Conservation (phyloP, 2,113 vertebrate species). For the Chamaetylas fuelleborni region DNA sequence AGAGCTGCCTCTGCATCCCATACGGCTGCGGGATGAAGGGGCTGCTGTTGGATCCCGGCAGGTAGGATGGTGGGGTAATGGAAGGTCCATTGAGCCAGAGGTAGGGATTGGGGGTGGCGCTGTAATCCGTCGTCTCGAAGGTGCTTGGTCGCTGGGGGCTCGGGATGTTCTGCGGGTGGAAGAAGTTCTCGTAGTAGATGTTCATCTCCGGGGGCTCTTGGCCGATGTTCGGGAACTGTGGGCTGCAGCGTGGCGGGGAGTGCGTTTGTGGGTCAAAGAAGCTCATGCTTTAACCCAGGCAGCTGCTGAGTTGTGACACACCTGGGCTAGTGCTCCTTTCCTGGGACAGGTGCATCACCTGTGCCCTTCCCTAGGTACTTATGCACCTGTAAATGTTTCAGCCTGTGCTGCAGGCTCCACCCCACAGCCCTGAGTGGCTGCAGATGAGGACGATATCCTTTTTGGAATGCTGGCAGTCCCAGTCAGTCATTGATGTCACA, state of each 20-base stretch:
- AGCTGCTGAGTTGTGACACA: conserved; percentile 41
- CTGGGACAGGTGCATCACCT: conserved; percentile 72
- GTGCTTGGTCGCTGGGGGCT: conserved; percentile 90
- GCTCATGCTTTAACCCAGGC: conserved; percentile 81
- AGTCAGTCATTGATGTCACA: conserved; percentile 37
- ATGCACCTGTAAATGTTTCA: conserved; percentile 74
- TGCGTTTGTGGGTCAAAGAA: conserved; percentile 86
- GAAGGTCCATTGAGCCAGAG: conserved; percentile 93
- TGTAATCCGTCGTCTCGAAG: conserved; percentile 88
- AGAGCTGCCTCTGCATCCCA: conserved; percentile 89
- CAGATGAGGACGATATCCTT: conserved; percentile 65
- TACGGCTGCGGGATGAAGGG: conserved; percentile 94
- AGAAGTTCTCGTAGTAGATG: conserved; percentile 93
- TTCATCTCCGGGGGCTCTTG: conserved; percentile 96
- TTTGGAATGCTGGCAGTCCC: conserved; percentile 74
- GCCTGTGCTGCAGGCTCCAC: conserved; percentile 67
- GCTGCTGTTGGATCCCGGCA: conserved; percentile 78
- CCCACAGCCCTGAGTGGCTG: conserved; percentile 73
- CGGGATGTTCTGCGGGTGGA: conserved; percentile 88
- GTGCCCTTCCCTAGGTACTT: conserved; percentile 67
- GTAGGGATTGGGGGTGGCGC: conserved; percentile 87
- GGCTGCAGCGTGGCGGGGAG: conserved; percentile 91
- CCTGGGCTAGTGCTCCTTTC: conserved; percentile 39
- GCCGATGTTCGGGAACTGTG: conserved; percentile 93
- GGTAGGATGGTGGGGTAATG: conserved; percentile 84